These are phyloP conservation scores for Hirundo rustica DNA, from an alignment of 2,797 vertebrate species.

Conservation along the genomic window DNA sequence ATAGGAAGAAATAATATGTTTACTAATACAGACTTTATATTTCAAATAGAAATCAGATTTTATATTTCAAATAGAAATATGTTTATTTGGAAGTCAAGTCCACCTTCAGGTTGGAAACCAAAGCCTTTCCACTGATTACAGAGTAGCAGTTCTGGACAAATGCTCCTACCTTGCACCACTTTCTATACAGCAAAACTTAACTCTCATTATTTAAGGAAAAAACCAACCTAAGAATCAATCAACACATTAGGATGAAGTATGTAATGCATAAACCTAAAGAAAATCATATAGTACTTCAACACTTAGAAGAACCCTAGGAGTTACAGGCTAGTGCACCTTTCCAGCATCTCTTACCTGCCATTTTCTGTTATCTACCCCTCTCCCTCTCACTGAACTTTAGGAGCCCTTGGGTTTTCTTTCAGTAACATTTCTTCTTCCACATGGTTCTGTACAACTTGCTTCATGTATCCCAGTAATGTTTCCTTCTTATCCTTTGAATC, in stretches of 20 bases:
- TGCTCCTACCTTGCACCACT: not conserved
- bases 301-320: not conserved
- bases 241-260: not conserved
- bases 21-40: not conserved
- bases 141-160: not conserved
- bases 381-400: not conserved
- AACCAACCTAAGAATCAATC: not conserved
- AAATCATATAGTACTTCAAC: not conserved
- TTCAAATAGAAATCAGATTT: not conserved
- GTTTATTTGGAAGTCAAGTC: not conserved
- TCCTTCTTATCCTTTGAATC: not conserved
- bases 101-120: not conserved
- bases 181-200: not conserved
- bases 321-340: not conserved
- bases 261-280: not conserved
- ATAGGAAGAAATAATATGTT: not conserved
- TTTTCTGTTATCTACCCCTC: not conserved
- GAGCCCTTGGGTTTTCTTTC: not conserved
- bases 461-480: not conserved
- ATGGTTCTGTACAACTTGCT: not conserved
- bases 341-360: not conserved
- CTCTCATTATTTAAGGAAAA: not conserved
- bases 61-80: not conserved
- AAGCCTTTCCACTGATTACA: not conserved
- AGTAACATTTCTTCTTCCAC: not conserved